A percentile compares a stretch with the other conserved stretches of the same genome.
phyloP scores from a whole-genome alignment of 1,140 invertebrate genomes.

The Eupristina koningsbergeri region DNA sequence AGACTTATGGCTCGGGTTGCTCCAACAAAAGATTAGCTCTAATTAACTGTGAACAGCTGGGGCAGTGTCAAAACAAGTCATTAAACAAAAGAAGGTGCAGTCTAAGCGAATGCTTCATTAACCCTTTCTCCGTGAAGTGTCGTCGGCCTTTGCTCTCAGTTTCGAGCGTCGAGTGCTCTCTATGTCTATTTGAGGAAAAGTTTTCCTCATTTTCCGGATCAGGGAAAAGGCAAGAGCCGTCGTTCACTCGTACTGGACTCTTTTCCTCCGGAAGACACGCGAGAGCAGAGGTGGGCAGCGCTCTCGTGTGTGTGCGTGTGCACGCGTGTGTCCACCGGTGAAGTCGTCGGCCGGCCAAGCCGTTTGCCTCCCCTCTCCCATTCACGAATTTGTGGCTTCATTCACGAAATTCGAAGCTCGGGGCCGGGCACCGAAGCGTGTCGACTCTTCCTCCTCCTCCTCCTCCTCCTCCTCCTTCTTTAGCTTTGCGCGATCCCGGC shows the following conservation, averaged over 20 bases:
- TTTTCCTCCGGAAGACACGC: constrained; percentile 7
- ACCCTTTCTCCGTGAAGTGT: not conserved
- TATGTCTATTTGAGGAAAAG: no score
- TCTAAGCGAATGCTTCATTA: not conserved
- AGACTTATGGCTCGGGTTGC: no score
- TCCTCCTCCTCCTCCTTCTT: not conserved
- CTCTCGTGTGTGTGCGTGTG: no score
- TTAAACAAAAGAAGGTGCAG: not conserved
- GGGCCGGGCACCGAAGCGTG: not conserved
- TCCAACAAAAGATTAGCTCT: no score
- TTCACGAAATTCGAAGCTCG: constrained; percentile 31
- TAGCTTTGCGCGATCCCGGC: no score
- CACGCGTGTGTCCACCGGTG: no score
- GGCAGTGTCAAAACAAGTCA: not conserved
- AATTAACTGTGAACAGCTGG: no score
- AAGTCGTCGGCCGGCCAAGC: constrained; percentile 4
- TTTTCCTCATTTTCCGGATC: not conserved
- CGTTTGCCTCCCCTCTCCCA: constrained; percentile 5
- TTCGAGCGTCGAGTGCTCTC: no score
- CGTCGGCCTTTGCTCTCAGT: no score
- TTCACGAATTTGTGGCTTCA: constrained; percentile 30
- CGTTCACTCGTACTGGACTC: no score
- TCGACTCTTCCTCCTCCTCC: not conserved
- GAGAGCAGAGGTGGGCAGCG: not conserved
- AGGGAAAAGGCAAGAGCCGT: constrained; percentile 1